A percentile compares a stretch with the other conserved stretches of the same genome.
Conservation (phyloP, 64 coral and sea anemone genomes). For the Dendrophyllia cribrosa region DNA sequence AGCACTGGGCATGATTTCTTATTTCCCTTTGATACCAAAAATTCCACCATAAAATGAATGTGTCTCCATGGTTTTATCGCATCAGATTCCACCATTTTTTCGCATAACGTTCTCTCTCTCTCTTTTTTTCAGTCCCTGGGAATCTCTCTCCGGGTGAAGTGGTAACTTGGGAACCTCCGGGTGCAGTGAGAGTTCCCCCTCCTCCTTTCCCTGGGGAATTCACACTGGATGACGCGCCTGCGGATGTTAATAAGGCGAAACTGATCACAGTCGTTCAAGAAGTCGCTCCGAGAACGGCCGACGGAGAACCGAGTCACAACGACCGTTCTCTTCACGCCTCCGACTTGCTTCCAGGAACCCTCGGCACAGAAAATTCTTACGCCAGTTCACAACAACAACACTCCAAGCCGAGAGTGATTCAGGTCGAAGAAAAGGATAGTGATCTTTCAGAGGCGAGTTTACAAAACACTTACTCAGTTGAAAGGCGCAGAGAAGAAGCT, state of each 20-base stretch:
- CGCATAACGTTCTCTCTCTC: not conserved
- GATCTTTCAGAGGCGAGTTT: constrained; percentile 22
- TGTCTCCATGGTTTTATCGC: too few relatives aligned
- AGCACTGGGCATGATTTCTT: too few relatives aligned
- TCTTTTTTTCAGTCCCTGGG: not conserved
- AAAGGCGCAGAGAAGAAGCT: not conserved
- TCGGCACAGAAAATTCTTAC: constrained; percentile 28
- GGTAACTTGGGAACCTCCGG: not conserved
- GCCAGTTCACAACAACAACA: not conserved
- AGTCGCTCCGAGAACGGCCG: not conserved
- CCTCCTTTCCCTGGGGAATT: not conserved
- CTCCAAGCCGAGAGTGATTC: not conserved
- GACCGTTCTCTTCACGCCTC: constrained; percentile 76
- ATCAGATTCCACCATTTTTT: too few relatives aligned
- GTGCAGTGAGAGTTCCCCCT: not conserved
- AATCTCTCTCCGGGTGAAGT: constrained; percentile 35
- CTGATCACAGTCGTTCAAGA: not conserved
- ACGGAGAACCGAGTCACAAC: constrained; percentile 31
- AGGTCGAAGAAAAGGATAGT: constrained; percentile 1
- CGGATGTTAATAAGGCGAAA: not conserved
- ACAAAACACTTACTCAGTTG: constrained; percentile 21
- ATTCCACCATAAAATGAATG: too few relatives aligned
- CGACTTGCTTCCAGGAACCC: constrained; percentile 54
- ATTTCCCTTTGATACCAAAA: too few relatives aligned
- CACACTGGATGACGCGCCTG: not conserved